phyloP scores from a whole-genome alignment of 2,113 vertebrate genomes.

The Platichthys flesus region DNA sequence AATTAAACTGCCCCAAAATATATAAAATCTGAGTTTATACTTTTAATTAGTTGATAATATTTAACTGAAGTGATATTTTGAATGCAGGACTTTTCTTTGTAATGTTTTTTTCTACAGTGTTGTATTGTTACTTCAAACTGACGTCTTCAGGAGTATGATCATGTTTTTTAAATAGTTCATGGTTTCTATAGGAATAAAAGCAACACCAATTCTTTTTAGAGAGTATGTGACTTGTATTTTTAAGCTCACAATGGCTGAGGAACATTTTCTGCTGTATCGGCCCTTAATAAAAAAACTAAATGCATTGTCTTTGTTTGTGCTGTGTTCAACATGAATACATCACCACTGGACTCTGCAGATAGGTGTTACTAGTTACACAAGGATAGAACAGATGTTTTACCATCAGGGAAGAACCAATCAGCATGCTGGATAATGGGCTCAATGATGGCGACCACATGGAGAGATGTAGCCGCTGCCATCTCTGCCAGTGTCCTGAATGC shows the following conservation, averaged over 20 bases:
- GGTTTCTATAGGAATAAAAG: too few relatives aligned
- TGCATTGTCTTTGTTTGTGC: background rate
- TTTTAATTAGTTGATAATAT: too few relatives aligned
- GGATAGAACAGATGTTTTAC: conserved; percentile 71
- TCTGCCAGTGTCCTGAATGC: conserved; percentile 89
- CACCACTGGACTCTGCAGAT: background rate
- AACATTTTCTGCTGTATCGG: background rate
- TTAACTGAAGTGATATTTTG: too few relatives aligned
- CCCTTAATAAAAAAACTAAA: background rate
- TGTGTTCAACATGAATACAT: background rate
- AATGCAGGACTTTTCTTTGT: too few relatives aligned
- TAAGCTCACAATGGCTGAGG: background rate
- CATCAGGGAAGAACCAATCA: conserved; percentile 97
- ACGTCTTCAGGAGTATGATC: too few relatives aligned
- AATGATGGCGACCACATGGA: conserved; percentile 94
- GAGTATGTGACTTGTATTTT: too few relatives aligned
- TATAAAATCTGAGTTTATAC: too few relatives aligned
- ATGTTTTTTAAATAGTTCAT: too few relatives aligned
- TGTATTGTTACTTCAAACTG: too few relatives aligned
- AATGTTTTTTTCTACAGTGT: too few relatives aligned
- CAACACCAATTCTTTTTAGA: too few relatives aligned
- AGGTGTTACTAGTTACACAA: background rate
- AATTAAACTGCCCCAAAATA: too few relatives aligned
- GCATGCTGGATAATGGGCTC: conserved; percentile 97
- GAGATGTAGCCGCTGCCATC: conserved; percentile 96